phyloP scores from a whole-genome alignment of 2,113 vertebrate species.

The Corythornis cristatus region DNA sequence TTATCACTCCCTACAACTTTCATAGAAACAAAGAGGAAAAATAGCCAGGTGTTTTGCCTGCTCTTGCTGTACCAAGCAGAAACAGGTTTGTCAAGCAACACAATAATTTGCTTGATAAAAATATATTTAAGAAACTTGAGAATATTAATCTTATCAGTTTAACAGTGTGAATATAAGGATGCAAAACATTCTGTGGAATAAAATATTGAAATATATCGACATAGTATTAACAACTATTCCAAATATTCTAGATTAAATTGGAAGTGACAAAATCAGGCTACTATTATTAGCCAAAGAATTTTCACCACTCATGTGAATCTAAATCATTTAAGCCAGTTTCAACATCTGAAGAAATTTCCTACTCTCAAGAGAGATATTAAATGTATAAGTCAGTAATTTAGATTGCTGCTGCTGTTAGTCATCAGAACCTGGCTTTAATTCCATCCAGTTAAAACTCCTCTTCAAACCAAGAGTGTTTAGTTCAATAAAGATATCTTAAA shows the following conservation, averaged over 20 bases:
- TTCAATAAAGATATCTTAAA: conserved; percentile 10
- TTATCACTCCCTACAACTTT: not conserved
- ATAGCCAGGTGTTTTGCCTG: not conserved
- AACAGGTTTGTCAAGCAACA: not conserved
- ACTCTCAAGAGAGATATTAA: conserved; percentile 38
- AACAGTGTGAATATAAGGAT: not conserved
- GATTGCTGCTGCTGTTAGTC: conserved; percentile 41
- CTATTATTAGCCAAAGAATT: conserved; percentile 54
- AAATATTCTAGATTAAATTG: conserved; percentile 37
- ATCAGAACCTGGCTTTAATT: conserved; percentile 48
- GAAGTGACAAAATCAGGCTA: conserved; percentile 39
- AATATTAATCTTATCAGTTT: not conserved
- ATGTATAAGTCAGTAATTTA: not conserved
- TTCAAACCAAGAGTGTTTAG: conserved; percentile 12
- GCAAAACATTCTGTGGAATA: not conserved
- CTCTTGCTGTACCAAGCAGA: not conserved
- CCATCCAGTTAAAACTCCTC: not conserved
- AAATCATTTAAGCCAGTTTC: conserved; percentile 64
- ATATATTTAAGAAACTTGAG: not conserved
- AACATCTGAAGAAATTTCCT: conserved; percentile 59
- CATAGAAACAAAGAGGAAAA: not conserved
- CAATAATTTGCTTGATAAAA: not conserved
- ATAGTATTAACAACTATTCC: conserved; percentile 7
- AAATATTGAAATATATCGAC: not conserved
- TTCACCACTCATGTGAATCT: conserved; percentile 43